Conservation (phyloP, 1,140 invertebrate genomes). For the Drosophila nebulosa region DNA sequence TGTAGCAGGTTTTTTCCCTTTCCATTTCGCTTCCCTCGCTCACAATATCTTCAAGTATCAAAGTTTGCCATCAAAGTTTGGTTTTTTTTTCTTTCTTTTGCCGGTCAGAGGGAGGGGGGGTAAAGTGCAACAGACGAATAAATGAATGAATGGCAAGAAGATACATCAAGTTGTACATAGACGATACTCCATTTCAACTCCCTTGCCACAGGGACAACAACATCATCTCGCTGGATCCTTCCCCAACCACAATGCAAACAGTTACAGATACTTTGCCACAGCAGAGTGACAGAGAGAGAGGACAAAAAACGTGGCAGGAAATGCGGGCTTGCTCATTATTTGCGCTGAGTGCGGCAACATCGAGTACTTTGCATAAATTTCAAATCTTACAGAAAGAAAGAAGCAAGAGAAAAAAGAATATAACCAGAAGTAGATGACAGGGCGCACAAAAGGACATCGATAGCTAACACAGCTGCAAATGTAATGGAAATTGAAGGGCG, state of each 20-base stretch:
- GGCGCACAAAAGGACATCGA: constrained; percentile 76
- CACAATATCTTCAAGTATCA: not conserved
- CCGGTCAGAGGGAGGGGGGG: not conserved
- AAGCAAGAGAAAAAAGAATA: constrained; percentile 10
- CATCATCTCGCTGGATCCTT: not conserved
- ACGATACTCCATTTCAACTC: constrained; percentile 18
- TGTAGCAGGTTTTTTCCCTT: not conserved
- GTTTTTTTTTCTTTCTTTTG: constrained; percentile 54
- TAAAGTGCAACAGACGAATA: constrained; percentile 51
- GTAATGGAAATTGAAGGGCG: constrained; percentile 77
- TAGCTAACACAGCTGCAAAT: constrained; percentile 68
- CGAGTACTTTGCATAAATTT: constrained; percentile 79
- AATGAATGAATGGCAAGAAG: constrained; percentile 38
- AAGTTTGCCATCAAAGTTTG: constrained; percentile 1
- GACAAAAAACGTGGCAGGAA: constrained; percentile 73
- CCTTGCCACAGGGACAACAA: constrained; percentile 28
- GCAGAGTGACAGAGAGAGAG: constrained; percentile 28
- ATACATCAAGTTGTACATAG: constrained; percentile 60
- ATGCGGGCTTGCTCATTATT: constrained; percentile 79
- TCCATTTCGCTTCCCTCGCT: no score
- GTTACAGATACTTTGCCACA: constrained; percentile 31
- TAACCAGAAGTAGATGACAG: constrained; percentile 62
- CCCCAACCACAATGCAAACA: constrained; percentile 28
- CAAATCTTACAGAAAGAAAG: constrained; percentile 56
- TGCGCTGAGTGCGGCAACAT: constrained; percentile 68